Evolutionary conservation across 2,797 vertebrate genomes (phyloP), one percentile per base, ranked within the genome.

Genomic region (Tauraco hartlaubi): DNA sequence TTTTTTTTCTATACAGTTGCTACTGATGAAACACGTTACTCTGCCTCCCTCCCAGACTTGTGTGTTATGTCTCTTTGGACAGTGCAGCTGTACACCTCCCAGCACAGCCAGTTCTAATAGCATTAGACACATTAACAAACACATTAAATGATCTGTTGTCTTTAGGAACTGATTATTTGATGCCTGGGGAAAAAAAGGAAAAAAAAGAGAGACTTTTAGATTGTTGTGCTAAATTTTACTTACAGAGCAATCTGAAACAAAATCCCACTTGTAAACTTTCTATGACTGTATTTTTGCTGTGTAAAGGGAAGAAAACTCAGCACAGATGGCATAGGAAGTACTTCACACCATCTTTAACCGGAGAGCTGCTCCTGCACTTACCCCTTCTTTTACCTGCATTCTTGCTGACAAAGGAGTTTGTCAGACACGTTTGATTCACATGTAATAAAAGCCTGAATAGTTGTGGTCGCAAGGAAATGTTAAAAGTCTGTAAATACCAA

Each of bases 401-500:
- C 52, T 54, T 64, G 33, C 71, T 87, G 85, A 82, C 79, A 74
- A 49, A 59, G 61, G 44, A 69, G 41, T 56, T 89, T 79, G 69
- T 94, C 62, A 90, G 66, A 55, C 58, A 67, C 1, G 0, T 92
- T 77, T 63, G 76, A 46, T 63, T 56, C 64, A 9, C 71, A 7
- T 15, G 22, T 12, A 82, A 31, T 22, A 68, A 75, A 88, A 86
- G 15, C 49, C 59, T 16, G 29, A 86, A 74, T 17, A 61, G 33
- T 25, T 88, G 69, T 2, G 9, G 90, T 56, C 31, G 12, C 37
- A 37, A 80, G 83, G 85, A 91, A 88, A 49, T 12, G 9, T 69
- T 94, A 33, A 77, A 96, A 81, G 74, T 48, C 85, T 61, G 67
- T 80, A 87, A 96, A 92, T 39, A 92, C 37, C 31, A n/a, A 92